Evolutionary conservation across 2,113 vertebrate genomes (phyloP).

Genomic region (Papio anubis): DNA sequence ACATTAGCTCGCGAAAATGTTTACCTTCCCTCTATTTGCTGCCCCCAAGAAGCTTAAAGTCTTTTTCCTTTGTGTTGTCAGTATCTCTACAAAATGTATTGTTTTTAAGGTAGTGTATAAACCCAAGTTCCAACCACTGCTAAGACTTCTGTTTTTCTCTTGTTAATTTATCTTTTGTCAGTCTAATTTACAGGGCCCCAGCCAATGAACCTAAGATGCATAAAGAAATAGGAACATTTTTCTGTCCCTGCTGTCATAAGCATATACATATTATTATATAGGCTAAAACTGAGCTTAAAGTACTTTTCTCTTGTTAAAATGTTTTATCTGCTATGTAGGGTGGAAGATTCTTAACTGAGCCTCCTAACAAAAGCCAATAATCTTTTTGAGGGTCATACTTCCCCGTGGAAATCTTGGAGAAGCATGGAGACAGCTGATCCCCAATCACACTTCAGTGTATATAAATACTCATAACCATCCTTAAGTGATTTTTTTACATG

Average conservation of each 20-base stretch:
- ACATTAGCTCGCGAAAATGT: background rate
- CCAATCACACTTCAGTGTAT: background rate
- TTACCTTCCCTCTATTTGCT: background rate
- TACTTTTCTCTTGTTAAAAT: background rate
- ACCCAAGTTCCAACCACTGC: background rate
- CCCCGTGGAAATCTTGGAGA: background rate
- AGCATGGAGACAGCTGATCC: constrained; percentile 4
- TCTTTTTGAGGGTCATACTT: background rate
- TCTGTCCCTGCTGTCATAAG: background rate
- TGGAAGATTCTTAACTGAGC: background rate
- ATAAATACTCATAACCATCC: constrained; percentile 3
- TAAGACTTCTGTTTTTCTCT: background rate
- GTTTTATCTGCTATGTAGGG: background rate
- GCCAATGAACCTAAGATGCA: background rate
- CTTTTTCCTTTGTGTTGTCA: background rate
- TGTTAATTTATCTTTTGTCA: background rate
- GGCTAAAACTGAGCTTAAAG: background rate
- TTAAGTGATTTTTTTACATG: constrained; percentile 45
- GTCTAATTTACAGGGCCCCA: background rate
- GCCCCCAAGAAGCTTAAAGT: background rate
- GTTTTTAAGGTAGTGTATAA: background rate
- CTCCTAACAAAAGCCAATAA: background rate
- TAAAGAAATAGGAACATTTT: background rate
- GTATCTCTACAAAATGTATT: background rate
- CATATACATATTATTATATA: background rate